Percentiles rank a stretch among this genome's conserved stretches.
These are phyloP conservation scores for Ciconia nigra DNA, from an alignment of 2,797 vertebrate genomes.

Conservation along the genomic window DNA sequence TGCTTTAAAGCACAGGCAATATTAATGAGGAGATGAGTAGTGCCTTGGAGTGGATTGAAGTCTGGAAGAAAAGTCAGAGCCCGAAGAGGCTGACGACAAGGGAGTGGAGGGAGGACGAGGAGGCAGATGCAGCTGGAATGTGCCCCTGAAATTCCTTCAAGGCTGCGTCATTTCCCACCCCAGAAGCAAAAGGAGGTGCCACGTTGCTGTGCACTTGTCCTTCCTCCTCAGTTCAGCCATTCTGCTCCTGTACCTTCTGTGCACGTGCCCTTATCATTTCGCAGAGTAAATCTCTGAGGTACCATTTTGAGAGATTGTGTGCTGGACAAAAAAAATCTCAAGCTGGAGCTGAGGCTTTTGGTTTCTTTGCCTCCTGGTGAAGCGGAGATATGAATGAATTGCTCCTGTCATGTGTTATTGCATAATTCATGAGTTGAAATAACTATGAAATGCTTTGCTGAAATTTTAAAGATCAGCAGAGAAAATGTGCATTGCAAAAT, in stretches of 20 bases:
- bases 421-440: conserved; percentile 21
- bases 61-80: background rate
- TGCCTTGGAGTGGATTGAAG: background rate
- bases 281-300: background rate
- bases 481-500: background rate
- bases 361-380: background rate
- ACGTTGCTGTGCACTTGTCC: background rate
- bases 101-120: background rate
- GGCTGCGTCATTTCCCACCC: background rate
- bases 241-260: background rate
- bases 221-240: background rate
- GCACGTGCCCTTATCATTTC: fast-evolving
- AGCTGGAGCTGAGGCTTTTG: background rate
- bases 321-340: background rate
- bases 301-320: background rate
- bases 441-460: background rate
- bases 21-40: background rate
- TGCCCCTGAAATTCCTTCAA: background rate
- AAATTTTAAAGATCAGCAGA: background rate
- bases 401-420: background rate
- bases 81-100: background rate
- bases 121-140: background rate
- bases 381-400: background rate
- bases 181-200: background rate
- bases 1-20: background rate